Conservation (phyloP, 1,140 invertebrate genomes). For the Tetragnatha versicolor region DNA sequence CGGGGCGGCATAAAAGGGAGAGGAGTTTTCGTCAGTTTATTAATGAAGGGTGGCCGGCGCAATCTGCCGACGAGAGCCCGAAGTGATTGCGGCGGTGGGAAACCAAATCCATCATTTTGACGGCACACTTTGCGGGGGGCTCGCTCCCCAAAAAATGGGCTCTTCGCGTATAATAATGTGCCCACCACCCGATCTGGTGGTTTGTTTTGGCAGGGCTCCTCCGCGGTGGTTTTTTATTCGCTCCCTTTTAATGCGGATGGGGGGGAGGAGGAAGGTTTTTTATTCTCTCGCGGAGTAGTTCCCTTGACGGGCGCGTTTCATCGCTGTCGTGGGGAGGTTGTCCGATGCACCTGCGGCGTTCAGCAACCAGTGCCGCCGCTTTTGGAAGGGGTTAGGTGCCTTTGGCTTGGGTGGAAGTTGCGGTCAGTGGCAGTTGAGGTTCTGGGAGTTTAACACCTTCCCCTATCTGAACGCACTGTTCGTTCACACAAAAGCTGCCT, state of each 20-base stretch:
- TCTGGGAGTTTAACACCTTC: too few species aligned
- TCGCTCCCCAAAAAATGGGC: neutral
- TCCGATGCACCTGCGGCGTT: slow-evolving; percentile 36
- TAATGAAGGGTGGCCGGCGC: slow-evolving; percentile 40
- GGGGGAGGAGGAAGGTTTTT: slow-evolving; percentile 7
- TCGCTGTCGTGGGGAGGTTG: slow-evolving; percentile 20
- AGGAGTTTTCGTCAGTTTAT: slow-evolving; percentile 54
- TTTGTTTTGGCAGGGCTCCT: slow-evolving; percentile 45
- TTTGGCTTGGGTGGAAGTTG: neutral
- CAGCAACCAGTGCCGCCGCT: slow-evolving; percentile 38
- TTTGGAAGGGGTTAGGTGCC: neutral
- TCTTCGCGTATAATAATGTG: slow-evolving; percentile 23
- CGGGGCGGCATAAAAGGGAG: neutral
- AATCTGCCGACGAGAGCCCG: slow-evolving; percentile 29
- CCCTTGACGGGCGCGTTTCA: slow-evolving; percentile 48
- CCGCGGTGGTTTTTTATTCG: slow-evolving; percentile 1
- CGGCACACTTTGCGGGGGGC: slow-evolving; percentile 43
- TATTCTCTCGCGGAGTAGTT: neutral
- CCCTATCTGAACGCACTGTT: neutral
- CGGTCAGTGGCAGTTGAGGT: neutral
- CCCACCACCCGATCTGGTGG: slow-evolving; percentile 46
- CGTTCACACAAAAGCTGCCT: too few species aligned
- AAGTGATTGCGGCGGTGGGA: slow-evolving; percentile 53
- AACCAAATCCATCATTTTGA: slow-evolving; percentile 54
- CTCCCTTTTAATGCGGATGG: neutral